Evolutionary conservation across 1,140 invertebrate genomes (phyloP), one percentile per base, ranked within the genome.

Genomic region (Diachasmimorpha longicaudata): DNA sequence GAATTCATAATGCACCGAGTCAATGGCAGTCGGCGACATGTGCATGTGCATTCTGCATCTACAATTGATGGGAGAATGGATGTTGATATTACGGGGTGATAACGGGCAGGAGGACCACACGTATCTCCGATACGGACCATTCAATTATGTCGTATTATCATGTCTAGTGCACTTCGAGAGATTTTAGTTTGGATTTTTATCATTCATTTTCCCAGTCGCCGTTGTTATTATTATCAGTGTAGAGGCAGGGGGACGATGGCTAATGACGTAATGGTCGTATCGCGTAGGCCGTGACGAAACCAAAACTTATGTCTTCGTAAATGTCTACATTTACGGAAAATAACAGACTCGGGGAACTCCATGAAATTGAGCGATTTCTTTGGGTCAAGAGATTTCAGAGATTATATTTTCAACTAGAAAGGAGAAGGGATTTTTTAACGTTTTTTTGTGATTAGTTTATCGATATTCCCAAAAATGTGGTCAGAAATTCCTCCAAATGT

Each of bases 51-150:
- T 58, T 70, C 21, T 70, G 39, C 63, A 69, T 46, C 46, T 66
- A 36, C 25, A 69, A 36, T 36, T 67, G 42, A 71, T 75, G 68
- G 39, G 72, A 79, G 77, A 82, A 83, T 31, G 31, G 82, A 82
- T 83, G 79, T 82, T 79, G 79, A 82, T 83, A 82, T 81, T 83
- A 76, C 74, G 72, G 71, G 63, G 70, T 79, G 82, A 80, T 82
- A 84, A 77, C 42, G 67, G 67, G 75, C 42, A 58, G 67, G 70
- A 42, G 25, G 70, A 71, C 10, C 31, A 21, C 70, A 11, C 39
- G 52, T 70, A 68, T 67, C 71, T 48, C 1, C 73, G 72, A 74
- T 74, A 74, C 72, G 72, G 72, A 42, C 23, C 72, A 74, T 74
- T 74, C 72, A 74, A 74, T 74, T 74, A 74, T 67, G 55, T 39